Evolutionary conservation across 2,888 invertebrate species (phyloP).

Genomic region (Epistrophella euchroma): DNA sequence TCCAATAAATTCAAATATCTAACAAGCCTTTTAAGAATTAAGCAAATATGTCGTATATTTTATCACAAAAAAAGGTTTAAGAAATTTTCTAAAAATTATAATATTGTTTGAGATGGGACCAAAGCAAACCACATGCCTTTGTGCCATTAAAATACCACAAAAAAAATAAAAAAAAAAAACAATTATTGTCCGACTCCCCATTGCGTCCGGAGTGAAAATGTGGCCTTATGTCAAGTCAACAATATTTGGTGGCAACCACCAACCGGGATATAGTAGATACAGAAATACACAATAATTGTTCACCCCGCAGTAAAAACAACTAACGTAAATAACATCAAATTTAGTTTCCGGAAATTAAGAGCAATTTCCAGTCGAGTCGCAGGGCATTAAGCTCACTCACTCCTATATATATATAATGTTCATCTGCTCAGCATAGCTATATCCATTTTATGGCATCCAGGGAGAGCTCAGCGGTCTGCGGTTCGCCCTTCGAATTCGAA

Average conservation of each 20-base stretch:
- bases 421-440: not conserved
- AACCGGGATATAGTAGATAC: constrained; percentile 29
- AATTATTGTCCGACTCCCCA: constrained; percentile 37
- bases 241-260: constrained; percentile 53
- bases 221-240: constrained; percentile 13
- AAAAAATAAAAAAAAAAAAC: constrained; percentile 34
- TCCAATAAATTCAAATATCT: not conserved
- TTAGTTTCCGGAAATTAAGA: constrained; percentile 76
- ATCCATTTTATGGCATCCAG: constrained; percentile 9
- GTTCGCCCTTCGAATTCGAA: constrained; percentile 48
- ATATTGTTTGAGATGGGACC: constrained; percentile 39
- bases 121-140: constrained; percentile 59
- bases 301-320: constrained; percentile 39
- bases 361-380: constrained; percentile 72
- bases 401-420: not conserved
- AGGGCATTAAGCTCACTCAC: constrained; percentile 61
- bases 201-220: not conserved
- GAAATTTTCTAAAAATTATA: constrained; percentile 59
- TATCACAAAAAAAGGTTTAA: not conserved
- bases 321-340: constrained; percentile 72
- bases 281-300: constrained; percentile 15
- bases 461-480: constrained; percentile 29
- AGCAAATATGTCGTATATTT: not conserved
- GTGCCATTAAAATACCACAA: constrained; percentile 39
- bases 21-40: not conserved